These are phyloP conservation scores for Yasuhikotakia modesta DNA, from an alignment of 2,797 vertebrate genomes.

Conservation along the genomic window DNA sequence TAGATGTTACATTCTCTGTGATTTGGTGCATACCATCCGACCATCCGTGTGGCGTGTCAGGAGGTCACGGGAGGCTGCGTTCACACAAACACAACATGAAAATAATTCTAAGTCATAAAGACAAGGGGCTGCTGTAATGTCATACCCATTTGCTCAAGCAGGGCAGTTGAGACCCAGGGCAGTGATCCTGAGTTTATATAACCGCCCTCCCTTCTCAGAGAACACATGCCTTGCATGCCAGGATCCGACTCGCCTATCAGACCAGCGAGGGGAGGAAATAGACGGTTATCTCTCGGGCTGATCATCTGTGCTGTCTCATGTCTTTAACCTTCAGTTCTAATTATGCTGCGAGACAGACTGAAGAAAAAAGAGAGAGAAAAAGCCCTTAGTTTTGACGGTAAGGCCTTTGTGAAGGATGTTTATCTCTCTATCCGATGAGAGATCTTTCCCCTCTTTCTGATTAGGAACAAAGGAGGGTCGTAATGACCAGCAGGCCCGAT, in stretches of 20 bases:
- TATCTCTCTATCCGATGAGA: constrained; percentile 35
- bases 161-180: constrained; percentile 41
- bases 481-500: neutral
- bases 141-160: constrained; percentile 37
- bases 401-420: constrained; percentile 25
- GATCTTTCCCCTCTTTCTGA: constrained; percentile 20
- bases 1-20: neutral
- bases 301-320: constrained; percentile 30
- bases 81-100: constrained; percentile 19
- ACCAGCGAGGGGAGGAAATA: constrained; percentile 43
- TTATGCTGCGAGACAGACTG: constrained; percentile 35
- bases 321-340: constrained; percentile 34
- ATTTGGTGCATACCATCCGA: constrained; percentile 5
- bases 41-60: constrained; percentile 5
- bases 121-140: constrained; percentile 35
- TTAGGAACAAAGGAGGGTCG: neutral
- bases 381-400: constrained; percentile 6
- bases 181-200: constrained; percentile 35
- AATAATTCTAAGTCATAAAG: constrained; percentile 33
- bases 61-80: neutral
- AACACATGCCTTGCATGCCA: constrained; percentile 46
- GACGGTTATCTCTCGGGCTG: constrained; percentile 42
- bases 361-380: constrained; percentile 8
- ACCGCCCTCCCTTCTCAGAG: constrained; percentile 33
- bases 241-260: constrained; percentile 18